Evolutionary conservation across 2,888 invertebrate species (phyloP), one percentile per base, ranked within the genome.

Genomic region (Petrolisthes manimaculis): DNA sequence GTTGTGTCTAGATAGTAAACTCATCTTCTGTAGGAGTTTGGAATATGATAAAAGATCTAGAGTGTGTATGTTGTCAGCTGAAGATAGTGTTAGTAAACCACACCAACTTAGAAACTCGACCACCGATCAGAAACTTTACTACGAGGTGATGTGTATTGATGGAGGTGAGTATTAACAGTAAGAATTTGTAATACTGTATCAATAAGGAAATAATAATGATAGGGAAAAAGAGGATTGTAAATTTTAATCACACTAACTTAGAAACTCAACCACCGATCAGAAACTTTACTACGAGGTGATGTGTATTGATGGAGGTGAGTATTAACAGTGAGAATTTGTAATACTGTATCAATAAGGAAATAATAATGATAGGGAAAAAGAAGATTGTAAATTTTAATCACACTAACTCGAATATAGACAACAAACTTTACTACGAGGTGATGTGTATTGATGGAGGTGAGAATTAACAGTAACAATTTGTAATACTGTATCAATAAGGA

Each of bases 401-500:
- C 97, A 97, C 93, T 97, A 97, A 92, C 95, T 97, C n/a, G n/a
- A n/a, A n/a, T n/a, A n/a, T 92, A 96, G 96, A 81, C 91, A 6
- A 91, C 90, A 86, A 91, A 12, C 89, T 85, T 18, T 96, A 97
- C 93, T 97, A 97, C 92, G 97, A 97, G 93, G 95, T 97, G 89
- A 96, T 97, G 89, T 97, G 97, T 93, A 94, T 97, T 92, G 97
- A 97, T 93, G 97, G 97, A 94, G 97, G 97, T 97, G 94, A 96
- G 89, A 3, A 18, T 37, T 37, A n/a, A 2, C 37, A 37, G 37
- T 37, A 37, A 37, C 1, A 37, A 37, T 37, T 37, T 2, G 37
- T 37, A 37, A 37, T 37, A 37, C 0, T 37, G 37, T 37, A 37
- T 37, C 37, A 37, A 37, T 37, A 37, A 37, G 37, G 37, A 37